Conservation (phyloP, 2,113 vertebrate genomes). For the Herpetotheres cachinnans region DNA sequence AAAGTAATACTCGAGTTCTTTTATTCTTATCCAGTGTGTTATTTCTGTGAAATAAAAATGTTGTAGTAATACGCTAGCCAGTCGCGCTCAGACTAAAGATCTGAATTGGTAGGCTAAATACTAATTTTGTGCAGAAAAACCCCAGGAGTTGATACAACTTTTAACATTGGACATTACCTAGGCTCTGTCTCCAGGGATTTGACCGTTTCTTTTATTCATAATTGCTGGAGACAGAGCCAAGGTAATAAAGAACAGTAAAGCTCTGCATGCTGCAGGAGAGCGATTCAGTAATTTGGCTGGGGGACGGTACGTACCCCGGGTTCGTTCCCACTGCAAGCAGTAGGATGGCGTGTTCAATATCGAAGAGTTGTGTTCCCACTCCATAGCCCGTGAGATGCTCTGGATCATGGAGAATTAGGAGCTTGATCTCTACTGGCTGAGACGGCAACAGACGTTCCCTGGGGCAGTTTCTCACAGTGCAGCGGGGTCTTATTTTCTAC, state of each 20-base stretch:
- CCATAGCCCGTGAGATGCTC: not conserved
- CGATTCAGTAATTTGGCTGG: not conserved
- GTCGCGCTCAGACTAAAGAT: not conserved
- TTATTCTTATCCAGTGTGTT: not conserved
- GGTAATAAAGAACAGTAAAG: not conserved
- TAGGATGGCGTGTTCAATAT: rapidly evolving
- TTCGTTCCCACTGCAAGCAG: rapidly evolving
- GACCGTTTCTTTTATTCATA: not conserved
- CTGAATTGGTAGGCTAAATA: not conserved
- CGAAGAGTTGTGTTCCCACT: not conserved
- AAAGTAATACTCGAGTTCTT: not conserved
- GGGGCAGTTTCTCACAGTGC: not conserved
- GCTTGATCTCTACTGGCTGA: not conserved
- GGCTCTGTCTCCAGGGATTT: not conserved
- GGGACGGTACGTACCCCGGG: rapidly evolving
- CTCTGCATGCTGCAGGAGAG: not conserved
- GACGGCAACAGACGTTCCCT: not conserved
- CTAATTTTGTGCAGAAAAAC: not conserved
- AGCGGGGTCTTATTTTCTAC: not conserved
- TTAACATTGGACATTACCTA: not conserved
- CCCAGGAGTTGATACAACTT: not conserved
- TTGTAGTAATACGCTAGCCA: too few relatives aligned
- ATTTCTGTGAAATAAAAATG: not conserved
- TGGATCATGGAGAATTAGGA: not conserved
- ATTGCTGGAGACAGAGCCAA: not conserved